Percentiles rank a stretch among this genome's conserved stretches.
phyloP scores from a whole-genome alignment of 1,140 invertebrate genomes.

The Sitophilus oryzae region DNA sequence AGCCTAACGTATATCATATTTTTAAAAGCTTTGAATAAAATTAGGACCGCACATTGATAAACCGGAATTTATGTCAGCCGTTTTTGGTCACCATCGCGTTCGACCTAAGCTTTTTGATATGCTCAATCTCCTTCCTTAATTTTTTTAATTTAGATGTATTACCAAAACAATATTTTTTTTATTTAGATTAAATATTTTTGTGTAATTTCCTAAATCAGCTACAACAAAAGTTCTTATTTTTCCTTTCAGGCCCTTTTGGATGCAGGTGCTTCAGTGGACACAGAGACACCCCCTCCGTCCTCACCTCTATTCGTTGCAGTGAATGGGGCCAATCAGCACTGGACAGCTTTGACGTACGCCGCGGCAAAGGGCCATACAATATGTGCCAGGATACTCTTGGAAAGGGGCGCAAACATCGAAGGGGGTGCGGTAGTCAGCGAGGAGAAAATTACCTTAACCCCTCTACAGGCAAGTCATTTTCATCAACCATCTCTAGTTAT shows the following conservation, averaged over 20 bases:
- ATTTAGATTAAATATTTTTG: too few relatives aligned
- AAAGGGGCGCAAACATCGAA: conserved; percentile 77
- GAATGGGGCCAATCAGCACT: conserved; percentile 69
- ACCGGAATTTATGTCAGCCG: too few relatives aligned
- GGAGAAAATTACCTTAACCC: conserved; percentile 79
- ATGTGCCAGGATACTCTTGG: conserved; percentile 61
- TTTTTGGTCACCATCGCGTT: too few relatives aligned
- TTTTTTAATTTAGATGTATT: too few relatives aligned
- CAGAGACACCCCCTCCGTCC: conserved; percentile 40
- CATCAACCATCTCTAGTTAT: neutral
- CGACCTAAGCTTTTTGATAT: too few relatives aligned
- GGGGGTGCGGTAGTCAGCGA: conserved; percentile 74
- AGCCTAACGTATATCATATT: too few relatives aligned
- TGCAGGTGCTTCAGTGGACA: conserved; percentile 51
- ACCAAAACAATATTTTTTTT: too few relatives aligned
- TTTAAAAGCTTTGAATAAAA: too few relatives aligned
- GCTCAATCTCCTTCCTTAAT: too few relatives aligned
- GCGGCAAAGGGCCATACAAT: conserved; percentile 47
- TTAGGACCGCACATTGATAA: too few relatives aligned
- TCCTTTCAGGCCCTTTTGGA: conserved; percentile 65
- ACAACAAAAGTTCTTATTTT: too few relatives aligned
- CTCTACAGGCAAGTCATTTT: conserved; percentile 59
- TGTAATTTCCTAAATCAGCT: too few relatives aligned
- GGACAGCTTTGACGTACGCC: conserved; percentile 70
- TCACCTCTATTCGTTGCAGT: conserved; percentile 48